Evolutionary conservation across 2,113 vertebrate species (phyloP), one percentile per base, ranked within the genome.

Genomic region (Varanus komodoensis): DNA sequence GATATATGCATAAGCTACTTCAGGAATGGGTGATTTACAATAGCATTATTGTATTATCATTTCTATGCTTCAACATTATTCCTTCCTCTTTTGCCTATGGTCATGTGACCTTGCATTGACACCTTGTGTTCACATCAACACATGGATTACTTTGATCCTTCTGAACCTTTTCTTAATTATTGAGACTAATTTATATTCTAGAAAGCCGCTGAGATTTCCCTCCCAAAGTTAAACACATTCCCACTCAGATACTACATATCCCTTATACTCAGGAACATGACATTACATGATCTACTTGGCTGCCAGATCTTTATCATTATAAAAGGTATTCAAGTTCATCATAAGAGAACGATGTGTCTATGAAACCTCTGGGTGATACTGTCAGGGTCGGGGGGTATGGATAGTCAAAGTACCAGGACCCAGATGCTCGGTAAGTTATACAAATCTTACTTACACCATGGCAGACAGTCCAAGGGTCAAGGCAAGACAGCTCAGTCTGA

Each of bases 271-370:
- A 92, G 32, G 67, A 88, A n/a, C 0, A 1, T 69, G 68, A 92
- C 0, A 2, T 44, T 86, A 78, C 74, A 87, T 0, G 2, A 15
- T 92, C 34, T 86, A 88, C 69, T 87, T 0, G 0, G 25, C 52
- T 87, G 48, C 14, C 19, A 9, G 57, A 19, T 86, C 54, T 92
- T 94, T 93, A 68, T 54, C 89, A 19, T 84, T 86, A 44, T 50
- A 89, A 89, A 90, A 79, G 17, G n/a, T 93, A 34, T 78, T 88
- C 71, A 27, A 86, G 44, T 52, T 87, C 81, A 57, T 50, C 82
- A 14, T 82, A 93, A 88, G 82, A 83, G 87, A 87, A 93, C 64
- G 61, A 90, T 85, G 84, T 38, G 90, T 17, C 86, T 67, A 67
- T 79, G 0, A 0, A 88, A 64, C 9, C 80, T 54, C 82, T 79